Evolutionary conservation across 2,888 invertebrate species (phyloP), one percentile per base, ranked within the genome.

Genomic region (Coelinius sp.): DNA sequence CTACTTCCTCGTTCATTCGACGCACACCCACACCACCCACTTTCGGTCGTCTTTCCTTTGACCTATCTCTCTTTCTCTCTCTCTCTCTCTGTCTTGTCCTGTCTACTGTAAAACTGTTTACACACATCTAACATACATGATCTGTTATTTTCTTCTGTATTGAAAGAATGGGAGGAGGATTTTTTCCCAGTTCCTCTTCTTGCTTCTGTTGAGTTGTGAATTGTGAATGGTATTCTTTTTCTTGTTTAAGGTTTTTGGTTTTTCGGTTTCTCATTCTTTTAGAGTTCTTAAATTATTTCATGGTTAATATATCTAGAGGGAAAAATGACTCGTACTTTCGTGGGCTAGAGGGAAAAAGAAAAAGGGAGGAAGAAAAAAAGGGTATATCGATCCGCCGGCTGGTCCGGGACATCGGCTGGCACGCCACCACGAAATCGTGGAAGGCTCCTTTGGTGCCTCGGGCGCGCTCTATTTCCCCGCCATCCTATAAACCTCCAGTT

Each of bases 371-470:
- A 70, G 17, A 44, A 44, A 85, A 77, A 83, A 85, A 83, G 83
- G 82, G 84, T 84, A 83, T 84, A 85, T 85, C 84, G 85, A 85
- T 85, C 84, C 81, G 73, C 63, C 77, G 74, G 72, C 77, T 77
- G 82, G 85, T 81, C 83, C 83, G 83, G 83, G 84, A 82, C 82
- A 82, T 82, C 77, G 82, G 82, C 80, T 78, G 80, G 79, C 78
- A 82, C 83, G 81, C 83, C 82, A 83, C 79, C 81, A 79, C 79
- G 79, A 79, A 79, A 78, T 81, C 79, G 79, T 79, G 76, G 76
- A 77, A 74, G 71, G 72, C 77, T 77, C 73, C 69, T 75, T 77
- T 73, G 68, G 72, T 49, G 67, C 67, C 67, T 72, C 64, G n/a
- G 72, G 70, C 68, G 72, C 70, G 70, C 72, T 70, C 73, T 56